A percentile compares a stretch with the other conserved stretches of the same genome.
Conservation (phyloP, 92 coral and sea anemone genomes). For the Desmophyllum pertusum region DNA sequence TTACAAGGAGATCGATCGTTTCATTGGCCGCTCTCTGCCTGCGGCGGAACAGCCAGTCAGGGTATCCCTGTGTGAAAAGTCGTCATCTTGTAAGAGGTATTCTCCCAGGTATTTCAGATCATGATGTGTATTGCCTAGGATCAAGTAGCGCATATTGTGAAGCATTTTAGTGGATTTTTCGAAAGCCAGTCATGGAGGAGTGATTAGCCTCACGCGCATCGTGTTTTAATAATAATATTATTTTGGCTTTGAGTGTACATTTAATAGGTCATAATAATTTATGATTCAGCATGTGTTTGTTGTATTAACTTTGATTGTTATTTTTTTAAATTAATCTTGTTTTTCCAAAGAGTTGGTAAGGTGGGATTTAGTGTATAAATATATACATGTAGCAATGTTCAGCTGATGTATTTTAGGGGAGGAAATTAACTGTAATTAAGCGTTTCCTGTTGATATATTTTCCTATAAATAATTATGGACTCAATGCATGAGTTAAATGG, state of each 20-base stretch:
- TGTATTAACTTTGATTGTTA: not conserved
- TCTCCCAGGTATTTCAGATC: constrained; percentile 65
- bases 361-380: not conserved
- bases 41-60: constrained; percentile 48
- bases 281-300: not conserved
- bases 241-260: not conserved
- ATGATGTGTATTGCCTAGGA: constrained; percentile 35
- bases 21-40: constrained; percentile 43
- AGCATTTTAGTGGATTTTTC: not conserved
- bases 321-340: not conserved
- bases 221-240: constrained; percentile 3
- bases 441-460: no score
- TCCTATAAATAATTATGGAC: no score
- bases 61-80: constrained; percentile 25
- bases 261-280: not conserved
- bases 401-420: not conserved
- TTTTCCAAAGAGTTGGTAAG: not conserved
- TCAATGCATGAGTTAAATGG: no score
- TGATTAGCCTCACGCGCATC: not conserved
- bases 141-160: not conserved
- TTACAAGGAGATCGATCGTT: constrained; percentile 30
- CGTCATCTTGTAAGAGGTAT: constrained; percentile 66
- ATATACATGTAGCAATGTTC: not conserved
- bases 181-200: constrained; percentile 7
- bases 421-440: not conserved